A percentile compares a stretch with the other conserved stretches of the same genome.
These are phyloP conservation scores for Eupithecia subfuscata DNA, from an alignment of 2,888 invertebrate genomes.

Conservation along the genomic window DNA sequence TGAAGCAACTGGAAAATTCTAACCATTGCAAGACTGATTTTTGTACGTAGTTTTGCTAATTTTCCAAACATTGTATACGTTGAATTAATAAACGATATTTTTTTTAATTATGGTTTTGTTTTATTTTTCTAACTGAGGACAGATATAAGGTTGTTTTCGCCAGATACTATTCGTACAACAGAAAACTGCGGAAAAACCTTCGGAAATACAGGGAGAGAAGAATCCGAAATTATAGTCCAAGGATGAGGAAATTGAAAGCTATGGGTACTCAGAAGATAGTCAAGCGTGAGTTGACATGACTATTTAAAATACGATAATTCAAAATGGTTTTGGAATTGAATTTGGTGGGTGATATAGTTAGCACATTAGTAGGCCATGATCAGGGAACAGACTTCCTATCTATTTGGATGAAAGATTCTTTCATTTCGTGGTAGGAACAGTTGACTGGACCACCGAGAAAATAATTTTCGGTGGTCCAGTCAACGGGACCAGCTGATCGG, in stretches of 20 bases:
- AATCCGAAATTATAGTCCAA: conserved; percentile 14
- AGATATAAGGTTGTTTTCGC: conserved; percentile 32
- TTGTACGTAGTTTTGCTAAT: background rate
- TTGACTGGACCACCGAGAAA: too few species aligned
- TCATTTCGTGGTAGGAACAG: too few species aligned
- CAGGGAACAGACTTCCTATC: background rate
- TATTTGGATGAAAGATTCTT: background rate
- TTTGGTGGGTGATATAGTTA: background rate
- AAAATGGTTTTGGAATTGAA: background rate
- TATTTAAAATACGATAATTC: background rate
- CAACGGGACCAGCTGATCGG: too few species aligned
- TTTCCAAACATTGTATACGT: background rate
- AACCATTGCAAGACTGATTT: conserved; percentile 4
- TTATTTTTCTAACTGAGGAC: conserved; percentile 10
- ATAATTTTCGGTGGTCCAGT: too few species aligned
- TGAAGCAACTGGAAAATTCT: conserved; percentile 8
- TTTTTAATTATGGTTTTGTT: background rate
- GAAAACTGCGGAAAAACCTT: background rate
- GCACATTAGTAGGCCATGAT: background rate
- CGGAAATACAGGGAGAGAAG: conserved; percentile 10
- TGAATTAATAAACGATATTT: conserved; percentile 2
- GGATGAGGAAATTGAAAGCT: conserved; percentile 18
- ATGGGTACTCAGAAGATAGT: conserved; percentile 23
- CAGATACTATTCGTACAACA: conserved; percentile 29
- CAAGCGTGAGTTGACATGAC: background rate